Conservation (phyloP, 2,888 invertebrate species). For the Sipha maydis region DNA sequence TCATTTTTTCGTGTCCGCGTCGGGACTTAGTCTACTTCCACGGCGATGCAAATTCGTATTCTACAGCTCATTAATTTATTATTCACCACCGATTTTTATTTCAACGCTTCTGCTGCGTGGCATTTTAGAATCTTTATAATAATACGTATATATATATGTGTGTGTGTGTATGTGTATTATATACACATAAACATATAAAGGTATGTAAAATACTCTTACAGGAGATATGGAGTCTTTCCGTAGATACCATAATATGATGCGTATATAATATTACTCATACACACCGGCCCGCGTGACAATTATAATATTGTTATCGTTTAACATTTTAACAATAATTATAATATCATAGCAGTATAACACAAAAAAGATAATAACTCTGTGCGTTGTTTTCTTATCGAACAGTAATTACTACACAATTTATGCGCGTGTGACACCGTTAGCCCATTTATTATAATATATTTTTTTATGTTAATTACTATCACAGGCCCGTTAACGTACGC, state of each 20-base stretch:
- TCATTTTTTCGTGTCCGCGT: neutral
- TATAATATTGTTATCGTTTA: neutral
- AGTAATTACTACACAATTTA: neutral
- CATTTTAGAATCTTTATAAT: too few species aligned
- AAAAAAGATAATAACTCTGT: neutral
- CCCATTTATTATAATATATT: neutral
- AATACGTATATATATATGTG: too few species aligned
- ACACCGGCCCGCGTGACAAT: neutral
- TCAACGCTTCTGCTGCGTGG: neutral
- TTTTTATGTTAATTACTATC: too few species aligned
- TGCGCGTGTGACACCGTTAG: neutral
- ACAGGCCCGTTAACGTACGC: too few species aligned
- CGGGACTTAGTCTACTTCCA: neutral
- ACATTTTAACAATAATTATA: neutral
- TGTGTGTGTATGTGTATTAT: too few species aligned
- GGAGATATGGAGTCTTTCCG: too few species aligned
- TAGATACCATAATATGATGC: too few species aligned
- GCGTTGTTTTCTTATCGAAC: slow-evolving; percentile 46
- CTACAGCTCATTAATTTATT: slow-evolving; percentile 12
- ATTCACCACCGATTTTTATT: neutral
- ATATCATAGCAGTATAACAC: neutral
- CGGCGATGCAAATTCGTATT: neutral
- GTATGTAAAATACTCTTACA: too few species aligned
- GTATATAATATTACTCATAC: neutral
- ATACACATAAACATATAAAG: too few species aligned